These are phyloP conservation scores for Saimiri boliviensis DNA, from an alignment of 2,113 vertebrate genomes.

Conservation along the genomic window DNA sequence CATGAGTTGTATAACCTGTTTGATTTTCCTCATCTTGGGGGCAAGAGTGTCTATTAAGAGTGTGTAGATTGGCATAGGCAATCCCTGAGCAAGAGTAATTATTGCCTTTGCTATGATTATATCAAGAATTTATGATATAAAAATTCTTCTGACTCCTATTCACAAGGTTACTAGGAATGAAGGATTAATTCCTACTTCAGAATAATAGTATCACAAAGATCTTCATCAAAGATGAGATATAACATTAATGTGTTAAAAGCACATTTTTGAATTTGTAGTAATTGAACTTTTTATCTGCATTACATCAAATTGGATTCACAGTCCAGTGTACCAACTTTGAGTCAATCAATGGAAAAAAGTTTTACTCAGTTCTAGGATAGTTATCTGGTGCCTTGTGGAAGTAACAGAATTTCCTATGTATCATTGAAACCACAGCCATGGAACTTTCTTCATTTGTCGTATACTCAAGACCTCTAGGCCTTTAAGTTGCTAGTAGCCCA, in stretches of 20 bases:
- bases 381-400: neutral
- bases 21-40: conserved; percentile 18
- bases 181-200: neutral
- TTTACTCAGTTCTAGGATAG: neutral
- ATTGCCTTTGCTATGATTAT: neutral
- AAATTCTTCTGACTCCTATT: neutral
- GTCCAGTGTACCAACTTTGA: neutral
- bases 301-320: conserved; percentile 8
- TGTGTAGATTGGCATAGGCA: neutral
- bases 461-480: neutral
- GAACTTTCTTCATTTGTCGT: neutral
- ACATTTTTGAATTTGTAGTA: conserved; percentile 6
- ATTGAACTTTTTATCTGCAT: neutral
- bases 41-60: neutral
- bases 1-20: conserved; percentile 49
- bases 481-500: neutral
- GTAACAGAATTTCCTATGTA: neutral
- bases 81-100: neutral
- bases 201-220: neutral
- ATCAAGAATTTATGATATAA: conserved; percentile 1
- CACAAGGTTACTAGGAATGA: neutral
- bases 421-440: neutral
- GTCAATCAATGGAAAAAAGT: neutral
- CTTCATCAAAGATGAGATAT: neutral
- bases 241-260: neutral